Evolutionary conservation across 23 tunicate species (phyloP).

Genomic region (Phallusia fumigata): DNA sequence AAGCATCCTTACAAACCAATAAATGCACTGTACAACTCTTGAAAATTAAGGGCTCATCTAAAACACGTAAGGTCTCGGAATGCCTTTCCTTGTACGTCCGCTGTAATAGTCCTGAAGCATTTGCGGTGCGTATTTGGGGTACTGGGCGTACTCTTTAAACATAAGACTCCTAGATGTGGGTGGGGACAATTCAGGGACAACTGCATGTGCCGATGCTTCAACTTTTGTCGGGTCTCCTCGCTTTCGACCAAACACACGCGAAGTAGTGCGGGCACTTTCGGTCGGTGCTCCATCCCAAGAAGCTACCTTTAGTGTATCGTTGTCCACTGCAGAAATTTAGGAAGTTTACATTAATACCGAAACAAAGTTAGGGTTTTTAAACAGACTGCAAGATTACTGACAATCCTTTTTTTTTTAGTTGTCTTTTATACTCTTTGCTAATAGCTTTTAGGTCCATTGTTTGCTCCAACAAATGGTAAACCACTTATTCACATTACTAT

Average conservation of each 20-base stretch:
- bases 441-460: too few species aligned
- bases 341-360: too few species aligned
- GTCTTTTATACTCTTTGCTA: too few species aligned
- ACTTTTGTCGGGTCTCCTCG: slow-evolving; percentile 39
- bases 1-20: not conserved
- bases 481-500: too few species aligned
- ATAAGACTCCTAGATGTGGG: slow-evolving; percentile 72
- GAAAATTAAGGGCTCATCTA: not conserved
- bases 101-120: slow-evolving; percentile 75
- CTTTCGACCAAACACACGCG: slow-evolving; percentile 59
- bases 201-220: slow-evolving; percentile 37
- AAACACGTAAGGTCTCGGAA: slow-evolving; percentile 53
- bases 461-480: too few species aligned
- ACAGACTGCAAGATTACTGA: too few species aligned
- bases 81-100: slow-evolving; percentile 31
- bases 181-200: slow-evolving; percentile 63
- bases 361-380: too few species aligned
- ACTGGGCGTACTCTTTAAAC: slow-evolving; percentile 87
- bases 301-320: slow-evolving; percentile 44
- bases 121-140: slow-evolving; percentile 91
- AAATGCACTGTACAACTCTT: too few species aligned
- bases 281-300: slow-evolving; percentile 84
- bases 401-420: too few species aligned
- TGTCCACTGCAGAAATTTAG: not conserved
- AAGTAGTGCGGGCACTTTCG: slow-evolving; percentile 48